phyloP scores from a whole-genome alignment of 2,888 invertebrate genomes.

The Diachrysia chrysitis region DNA sequence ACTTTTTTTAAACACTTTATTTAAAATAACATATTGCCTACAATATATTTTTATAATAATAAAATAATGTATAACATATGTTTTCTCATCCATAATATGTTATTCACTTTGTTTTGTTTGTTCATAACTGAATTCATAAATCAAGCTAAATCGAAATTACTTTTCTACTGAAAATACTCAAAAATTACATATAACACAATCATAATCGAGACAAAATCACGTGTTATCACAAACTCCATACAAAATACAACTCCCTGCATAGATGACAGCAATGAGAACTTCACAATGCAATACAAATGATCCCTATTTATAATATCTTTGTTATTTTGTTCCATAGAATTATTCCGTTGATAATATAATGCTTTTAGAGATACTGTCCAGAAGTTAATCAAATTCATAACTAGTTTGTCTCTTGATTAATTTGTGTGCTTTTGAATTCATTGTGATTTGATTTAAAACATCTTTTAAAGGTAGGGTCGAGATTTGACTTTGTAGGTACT shows the following conservation, averaged over 20 bases:
- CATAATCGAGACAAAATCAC: not conserved
- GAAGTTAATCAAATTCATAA: constrained; percentile 73
- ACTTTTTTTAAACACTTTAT: too few species aligned
- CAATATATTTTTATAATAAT: too few species aligned
- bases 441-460: constrained; percentile 13
- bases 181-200: constrained; percentile 5
- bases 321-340: constrained; percentile 44
- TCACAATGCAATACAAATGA: constrained; percentile 58
- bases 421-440: constrained; percentile 19
- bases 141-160: too few species aligned
- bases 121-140: too few species aligned
- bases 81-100: too few species aligned
- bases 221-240: not conserved
- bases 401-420: constrained; percentile 55
- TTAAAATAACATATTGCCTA: too few species aligned
- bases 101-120: too few species aligned
- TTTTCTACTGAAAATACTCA: not conserved
- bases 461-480: constrained; percentile 5
- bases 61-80: too few species aligned
- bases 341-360: constrained; percentile 61
- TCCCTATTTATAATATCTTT: constrained; percentile 67
- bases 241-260: not conserved
- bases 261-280: constrained; percentile 35
- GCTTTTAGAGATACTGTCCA: constrained; percentile 71
- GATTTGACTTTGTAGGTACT: not conserved